phyloP scores from a whole-genome alignment of 1,140 invertebrate species.

The Drosophila yakuba region DNA sequence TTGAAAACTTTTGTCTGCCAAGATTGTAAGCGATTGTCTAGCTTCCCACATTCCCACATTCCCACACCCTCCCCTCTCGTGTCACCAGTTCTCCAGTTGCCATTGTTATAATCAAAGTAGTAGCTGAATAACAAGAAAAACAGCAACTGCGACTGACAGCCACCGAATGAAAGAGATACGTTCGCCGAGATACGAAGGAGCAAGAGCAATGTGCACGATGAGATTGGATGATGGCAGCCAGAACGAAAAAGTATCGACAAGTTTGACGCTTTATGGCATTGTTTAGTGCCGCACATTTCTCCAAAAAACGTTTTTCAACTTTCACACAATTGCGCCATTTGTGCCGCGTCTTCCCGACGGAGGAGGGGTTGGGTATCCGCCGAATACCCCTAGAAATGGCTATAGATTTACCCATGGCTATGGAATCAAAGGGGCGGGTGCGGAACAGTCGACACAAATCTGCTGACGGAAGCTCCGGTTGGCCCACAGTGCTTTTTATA shows the following conservation, averaged over 20 bases:
- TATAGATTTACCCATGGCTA: constrained; percentile 19
- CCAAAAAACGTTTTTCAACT: constrained; percentile 82
- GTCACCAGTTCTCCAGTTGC: constrained; percentile 30
- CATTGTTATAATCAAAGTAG: constrained; percentile 82
- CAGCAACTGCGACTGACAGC: constrained; percentile 72
- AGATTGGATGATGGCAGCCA: constrained; percentile 48
- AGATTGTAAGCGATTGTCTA: constrained; percentile 80
- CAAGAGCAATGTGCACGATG: constrained; percentile 47
- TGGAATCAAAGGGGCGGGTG: background rate
- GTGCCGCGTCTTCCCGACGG: constrained; percentile 60
- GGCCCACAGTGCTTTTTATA: constrained; percentile 71
- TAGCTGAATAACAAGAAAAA: constrained; percentile 70
- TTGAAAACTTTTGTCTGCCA: constrained; percentile 80
- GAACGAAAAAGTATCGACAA: constrained; percentile 79
- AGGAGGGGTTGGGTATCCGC: no score
- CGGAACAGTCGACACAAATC: constrained; percentile 64
- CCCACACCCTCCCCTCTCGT: background rate
- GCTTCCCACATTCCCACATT: background rate
- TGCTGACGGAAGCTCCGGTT: constrained; percentile 77
- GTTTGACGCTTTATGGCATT: constrained; percentile 83
- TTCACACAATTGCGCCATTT: constrained; percentile 83
- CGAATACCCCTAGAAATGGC: background rate
- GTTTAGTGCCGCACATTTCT: constrained; percentile 82
- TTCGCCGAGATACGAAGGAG: constrained; percentile 36
- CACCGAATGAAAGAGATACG: constrained; percentile 24